These are phyloP conservation scores for Terebella lapidaria DNA, from an alignment of 2,888 invertebrate species.

Conservation along the genomic window DNA sequence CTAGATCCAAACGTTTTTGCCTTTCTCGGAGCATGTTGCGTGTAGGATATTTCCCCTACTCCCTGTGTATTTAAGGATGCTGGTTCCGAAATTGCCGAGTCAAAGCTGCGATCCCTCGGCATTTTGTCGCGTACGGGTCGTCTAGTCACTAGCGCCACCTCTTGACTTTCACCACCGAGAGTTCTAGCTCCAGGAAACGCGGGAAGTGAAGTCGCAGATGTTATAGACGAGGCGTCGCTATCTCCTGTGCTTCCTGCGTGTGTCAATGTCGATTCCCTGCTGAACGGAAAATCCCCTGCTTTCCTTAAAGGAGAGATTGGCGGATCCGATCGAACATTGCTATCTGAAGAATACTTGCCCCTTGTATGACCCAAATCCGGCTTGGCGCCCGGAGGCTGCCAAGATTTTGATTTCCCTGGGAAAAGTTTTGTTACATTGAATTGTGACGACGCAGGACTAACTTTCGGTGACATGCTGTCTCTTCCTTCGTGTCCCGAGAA, in stretches of 20 bases:
- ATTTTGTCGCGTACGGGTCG: background rate
- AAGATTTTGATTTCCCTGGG: background rate
- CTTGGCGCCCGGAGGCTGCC: background rate
- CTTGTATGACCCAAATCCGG: background rate
- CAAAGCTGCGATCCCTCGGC: background rate
- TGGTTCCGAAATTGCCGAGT: background rate
- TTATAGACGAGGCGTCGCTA: background rate
- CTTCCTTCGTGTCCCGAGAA: background rate
- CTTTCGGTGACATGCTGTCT: background rate
- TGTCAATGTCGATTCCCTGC: background rate
- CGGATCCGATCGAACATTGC: background rate
- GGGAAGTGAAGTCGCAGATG: background rate
- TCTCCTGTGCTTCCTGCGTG: background rate
- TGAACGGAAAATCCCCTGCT: background rate
- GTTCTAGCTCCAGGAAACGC: background rate
- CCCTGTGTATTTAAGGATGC: background rate
- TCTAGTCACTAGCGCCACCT: background rate
- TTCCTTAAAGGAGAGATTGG: background rate
- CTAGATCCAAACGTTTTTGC: background rate
- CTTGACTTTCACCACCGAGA: background rate
- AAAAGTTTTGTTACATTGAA: background rate
- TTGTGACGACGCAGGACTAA: background rate
- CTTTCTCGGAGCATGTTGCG: background rate
- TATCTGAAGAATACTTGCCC: background rate
- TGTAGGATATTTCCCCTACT: background rate